Evolutionary conservation across 1,140 invertebrate genomes (phyloP).

Genomic region (Panagrolaimus sp.): DNA sequence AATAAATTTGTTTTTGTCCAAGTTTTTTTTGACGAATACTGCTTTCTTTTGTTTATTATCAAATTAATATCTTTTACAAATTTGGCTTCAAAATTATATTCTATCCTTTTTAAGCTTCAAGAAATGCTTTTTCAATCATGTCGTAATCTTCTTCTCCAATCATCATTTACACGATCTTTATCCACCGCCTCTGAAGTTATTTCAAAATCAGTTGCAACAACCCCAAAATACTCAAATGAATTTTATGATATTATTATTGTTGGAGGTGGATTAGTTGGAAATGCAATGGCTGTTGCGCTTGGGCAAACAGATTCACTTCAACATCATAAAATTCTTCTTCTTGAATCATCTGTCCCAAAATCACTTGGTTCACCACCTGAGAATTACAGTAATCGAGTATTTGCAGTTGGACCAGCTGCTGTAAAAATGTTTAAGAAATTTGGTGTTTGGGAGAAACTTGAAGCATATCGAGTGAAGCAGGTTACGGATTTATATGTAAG

Average conservation of each 20-base stretch:
- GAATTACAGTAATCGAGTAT: slow-evolving; percentile 44
- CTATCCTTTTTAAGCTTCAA: too few relatives aligned
- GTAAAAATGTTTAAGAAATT: slow-evolving; percentile 42
- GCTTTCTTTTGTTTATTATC: too few relatives aligned
- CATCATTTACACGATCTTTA: too few relatives aligned
- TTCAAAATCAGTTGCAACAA: not conserved
- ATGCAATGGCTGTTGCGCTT: slow-evolving; percentile 47
- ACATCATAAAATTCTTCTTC: slow-evolving; percentile 35
- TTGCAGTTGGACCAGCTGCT: slow-evolving; percentile 40
- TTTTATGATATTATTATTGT: slow-evolving; percentile 41
- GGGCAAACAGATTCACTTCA: slow-evolving; percentile 30
- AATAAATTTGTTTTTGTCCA: too few relatives aligned
- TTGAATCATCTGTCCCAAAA: slow-evolving; percentile 32
- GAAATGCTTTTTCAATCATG: too few relatives aligned
- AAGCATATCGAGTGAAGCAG: slow-evolving; percentile 33
- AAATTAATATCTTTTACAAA: too few relatives aligned
- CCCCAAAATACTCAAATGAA: not conserved
- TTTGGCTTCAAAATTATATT: too few relatives aligned
- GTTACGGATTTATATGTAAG: slow-evolving; percentile 41
- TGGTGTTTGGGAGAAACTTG: slow-evolving; percentile 37
- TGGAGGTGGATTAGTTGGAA: slow-evolving; percentile 45
- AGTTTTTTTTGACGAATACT: too few relatives aligned
- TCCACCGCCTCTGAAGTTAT: not conserved
- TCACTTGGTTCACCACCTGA: not conserved
- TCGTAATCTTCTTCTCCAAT: too few relatives aligned